Evolutionary conservation across 1,140 invertebrate species (phyloP), one percentile per base, ranked within the genome.

Genomic region (Euschistus heros): DNA sequence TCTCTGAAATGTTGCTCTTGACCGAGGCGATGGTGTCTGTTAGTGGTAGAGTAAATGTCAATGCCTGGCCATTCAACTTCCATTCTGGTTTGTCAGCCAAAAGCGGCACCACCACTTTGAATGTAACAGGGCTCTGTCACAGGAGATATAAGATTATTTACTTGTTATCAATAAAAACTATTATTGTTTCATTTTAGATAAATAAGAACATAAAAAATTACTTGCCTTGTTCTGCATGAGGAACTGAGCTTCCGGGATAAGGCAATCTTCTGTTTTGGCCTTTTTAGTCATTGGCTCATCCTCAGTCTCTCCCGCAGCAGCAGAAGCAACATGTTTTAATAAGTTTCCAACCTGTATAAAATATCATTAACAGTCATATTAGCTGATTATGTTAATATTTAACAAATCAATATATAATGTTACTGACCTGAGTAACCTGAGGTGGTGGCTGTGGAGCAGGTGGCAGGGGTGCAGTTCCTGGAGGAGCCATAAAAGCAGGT

Each of bases 1-100:
- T 81, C 70, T 98, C 91, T 72, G 94, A 89, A 65, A 98, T 82
- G 72, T 90, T 87, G 2, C 86, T 84, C 77, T 98, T 99, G 59
- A 99, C 81, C 22, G 86, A 86, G 37, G 89, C 83, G 2, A 97
- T 85, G 1, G 83, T 81, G 69, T 97, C 91, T 7, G 82, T 84
- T 7, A 94, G 77, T 46, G 91, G 84, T 68, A 98, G 73, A 2
- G 85, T 87, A 26, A 96, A 80, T 20, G 80, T 82, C 57, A 98
- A 76, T 54, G 85, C 82, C 75, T 98, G 94, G 0, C 97, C 97
- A 75, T 90, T 91, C n/a, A 98, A 78, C 70, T 92, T 91, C 94
- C 94, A 98, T 81, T 98, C 96, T 0, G 89, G 78, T 73, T 97
- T 96, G 70, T 98, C 93, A 0, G 86, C 80, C 73, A 88, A 82